Base-by-base conservation (phyloP, 2,888 invertebrate species). In the Drosophila kambysellisi region DNA sequence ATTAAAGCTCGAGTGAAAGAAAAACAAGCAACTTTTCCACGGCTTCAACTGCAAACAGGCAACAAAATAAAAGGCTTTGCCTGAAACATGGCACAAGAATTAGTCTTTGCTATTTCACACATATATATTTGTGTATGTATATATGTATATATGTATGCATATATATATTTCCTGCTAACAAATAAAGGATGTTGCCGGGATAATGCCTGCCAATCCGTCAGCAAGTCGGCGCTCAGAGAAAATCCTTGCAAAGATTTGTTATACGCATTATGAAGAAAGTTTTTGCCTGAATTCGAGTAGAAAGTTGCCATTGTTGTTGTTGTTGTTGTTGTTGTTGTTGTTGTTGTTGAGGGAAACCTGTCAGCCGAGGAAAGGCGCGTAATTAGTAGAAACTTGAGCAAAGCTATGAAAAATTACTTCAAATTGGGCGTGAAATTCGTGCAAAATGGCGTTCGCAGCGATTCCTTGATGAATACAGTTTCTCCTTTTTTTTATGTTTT, bases 391-490 rank as follows among this genome's bases (percentile, higher is more conserved):
- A 70, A 74, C 70, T 85, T 78, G 81, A 73, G 72, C 76, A 67
- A 74, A 75, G 74, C 72, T 75, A 79, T 88, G 79, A 90, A 83
- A 88, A 90, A 90, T 87, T 76, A 75, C 87, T 74, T 52, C 43
- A 88, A 87, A 86, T 78, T 81, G 90, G 79, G 81, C 83, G 74
- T 83, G 75, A 88, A 86, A 90, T 79, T 76, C 57, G 61, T 60
- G 70, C 65, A 58, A 68, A 73, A 73, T 58, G 48, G 39, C 20
- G 8, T 25, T 53, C 15, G 35, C 3, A 35, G 29, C 37, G 41
- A 50, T 71, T 58, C 39, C 59, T 43, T 30, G 25, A 12, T 53
- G 32, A 66, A 66, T 30, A 48, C 17, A 69, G 12, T 29, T 56
- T 17, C 7, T 37, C 17, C 15, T 37, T 37, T 6, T 54, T 29